Base-by-base conservation (phyloP, 2,888 invertebrate species). In the Spilosoma lubricipeda region DNA sequence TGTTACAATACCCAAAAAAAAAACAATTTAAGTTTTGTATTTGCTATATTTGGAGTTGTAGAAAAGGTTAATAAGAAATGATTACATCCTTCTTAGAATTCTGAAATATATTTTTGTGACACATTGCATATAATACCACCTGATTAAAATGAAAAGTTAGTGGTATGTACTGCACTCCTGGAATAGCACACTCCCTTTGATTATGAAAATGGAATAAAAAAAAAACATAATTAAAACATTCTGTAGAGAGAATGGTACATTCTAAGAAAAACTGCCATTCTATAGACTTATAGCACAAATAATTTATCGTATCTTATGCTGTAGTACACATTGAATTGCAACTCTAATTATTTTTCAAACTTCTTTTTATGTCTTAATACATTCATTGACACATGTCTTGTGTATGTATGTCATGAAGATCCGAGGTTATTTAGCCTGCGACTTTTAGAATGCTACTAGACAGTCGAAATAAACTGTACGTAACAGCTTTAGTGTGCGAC, bases 401-500 rank as follows among this genome's bases (percentile, higher is more conserved):
- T 65, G 78, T 74, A 33, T 66, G 23, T 67, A 52, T 63, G 48
- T 71, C 75, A 70, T 76, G 70, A 77, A 75, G 70, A 70, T 33
- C 30, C 66, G 33, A 77, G 70, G 74, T 77, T 73, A 72, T 80
- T 80, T 75, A 74, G 67, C 65, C 64, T 48, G 63, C 30, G 20
- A 67, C 70, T 74, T 69, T 18, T 39, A 75, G 36, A 73, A 76
- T 79, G 65, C 75, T 74, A 77, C 78, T 76, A 76, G 23, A 33
- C 69, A 74, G 74, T 79, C 72, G 36, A 84, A 84, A 87, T 86
- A 85, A 75, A 73, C 74, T 75, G 81, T 85, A 81, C 81, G 80
- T 81, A 85, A 86, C 85, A 85, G 81, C 85, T 88, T 88, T 82
- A 85, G 82, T 86, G 83, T 81, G 83, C 75, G 83, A 79, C 80